Percentiles rank a stretch among this genome's conserved stretches.
Conservation (phyloP, 2,888 invertebrate genomes). For the Syritta pipiens region DNA sequence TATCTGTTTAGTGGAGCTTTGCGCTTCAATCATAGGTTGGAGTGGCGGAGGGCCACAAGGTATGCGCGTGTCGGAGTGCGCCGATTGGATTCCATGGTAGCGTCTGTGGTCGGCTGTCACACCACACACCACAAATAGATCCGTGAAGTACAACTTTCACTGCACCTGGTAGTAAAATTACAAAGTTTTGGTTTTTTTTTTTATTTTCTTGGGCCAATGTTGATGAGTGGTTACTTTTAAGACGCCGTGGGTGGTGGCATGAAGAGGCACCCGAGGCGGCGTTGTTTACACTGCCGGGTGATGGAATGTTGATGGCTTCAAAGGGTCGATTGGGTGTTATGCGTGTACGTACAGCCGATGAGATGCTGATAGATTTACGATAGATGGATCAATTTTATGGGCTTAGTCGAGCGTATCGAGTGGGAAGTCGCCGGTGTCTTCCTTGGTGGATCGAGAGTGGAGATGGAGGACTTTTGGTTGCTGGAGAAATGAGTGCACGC, state of each 20-base stretch:
- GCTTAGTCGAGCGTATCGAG: background rate
- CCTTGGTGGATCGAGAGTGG: no score
- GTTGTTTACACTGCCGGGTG: conserved; percentile 47
- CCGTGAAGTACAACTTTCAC: conserved; percentile 59
- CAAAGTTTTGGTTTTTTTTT: conserved; percentile 4
- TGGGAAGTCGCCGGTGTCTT: no score
- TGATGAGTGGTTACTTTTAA: conserved; percentile 43
- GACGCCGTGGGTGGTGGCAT: conserved; percentile 37
- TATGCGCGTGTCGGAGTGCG: conserved; percentile 35
- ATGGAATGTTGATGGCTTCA: conserved; percentile 59
- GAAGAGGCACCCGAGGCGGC: conserved; percentile 31
- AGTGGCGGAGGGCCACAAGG: conserved; percentile 7
- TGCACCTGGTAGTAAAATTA: conserved; percentile 56
- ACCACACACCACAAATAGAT: conserved; percentile 48
- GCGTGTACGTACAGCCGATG: conserved; percentile 37
- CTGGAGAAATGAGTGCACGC: no score
- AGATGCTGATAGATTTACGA: conserved; percentile 34
- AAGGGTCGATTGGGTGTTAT: conserved; percentile 44
- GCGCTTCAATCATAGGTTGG: conserved; percentile 36
- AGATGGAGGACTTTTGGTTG: no score
- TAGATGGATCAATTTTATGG: conserved; percentile 50
- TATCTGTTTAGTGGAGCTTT: conserved; percentile 61
- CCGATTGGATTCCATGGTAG: conserved; percentile 33
- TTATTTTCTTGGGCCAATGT: conserved; percentile 31
- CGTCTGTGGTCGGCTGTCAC: conserved; percentile 38